Percentiles rank a stretch among this genome's conserved stretches.
Conservation (phyloP, 2,797 vertebrate species). For the Enteromius paludinosus region DNA sequence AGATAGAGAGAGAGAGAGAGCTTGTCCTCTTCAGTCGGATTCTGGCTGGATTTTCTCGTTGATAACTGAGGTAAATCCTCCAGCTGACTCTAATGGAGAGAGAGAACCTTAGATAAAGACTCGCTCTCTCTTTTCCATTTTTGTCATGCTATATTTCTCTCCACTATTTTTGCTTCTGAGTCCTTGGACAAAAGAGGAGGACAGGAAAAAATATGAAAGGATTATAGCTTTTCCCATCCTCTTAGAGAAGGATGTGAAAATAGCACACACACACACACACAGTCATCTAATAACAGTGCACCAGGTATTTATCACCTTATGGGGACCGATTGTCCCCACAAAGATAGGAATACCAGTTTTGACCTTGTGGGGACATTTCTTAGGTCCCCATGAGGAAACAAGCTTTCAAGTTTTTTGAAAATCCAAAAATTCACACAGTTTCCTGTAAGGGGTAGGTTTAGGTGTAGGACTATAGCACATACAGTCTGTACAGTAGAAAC, state of each 20-base stretch:
- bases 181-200: neutral
- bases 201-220: neutral
- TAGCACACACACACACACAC: neutral
- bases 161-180: neutral
- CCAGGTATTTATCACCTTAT: too few relatives aligned
- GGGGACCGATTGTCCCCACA: too few relatives aligned
- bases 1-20: neutral
- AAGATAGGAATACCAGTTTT: too few relatives aligned
- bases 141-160: neutral
- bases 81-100: neutral
- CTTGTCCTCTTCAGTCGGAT: neutral
- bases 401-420: too few relatives aligned
- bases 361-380: too few relatives aligned
- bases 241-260: neutral
- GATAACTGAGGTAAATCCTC: conserved; percentile 15
- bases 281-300: too few relatives aligned
- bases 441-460: too few relatives aligned
- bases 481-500: too few relatives aligned
- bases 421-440: too few relatives aligned
- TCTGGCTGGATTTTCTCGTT: neutral
- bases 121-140: neutral
- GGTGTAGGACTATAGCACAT: too few relatives aligned
- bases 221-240: neutral
- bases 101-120: neutral
- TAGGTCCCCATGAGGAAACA: too few relatives aligned